Evolutionary conservation across 2,888 invertebrate genomes (phyloP).

Genomic region (Epistrophe eligans): DNA sequence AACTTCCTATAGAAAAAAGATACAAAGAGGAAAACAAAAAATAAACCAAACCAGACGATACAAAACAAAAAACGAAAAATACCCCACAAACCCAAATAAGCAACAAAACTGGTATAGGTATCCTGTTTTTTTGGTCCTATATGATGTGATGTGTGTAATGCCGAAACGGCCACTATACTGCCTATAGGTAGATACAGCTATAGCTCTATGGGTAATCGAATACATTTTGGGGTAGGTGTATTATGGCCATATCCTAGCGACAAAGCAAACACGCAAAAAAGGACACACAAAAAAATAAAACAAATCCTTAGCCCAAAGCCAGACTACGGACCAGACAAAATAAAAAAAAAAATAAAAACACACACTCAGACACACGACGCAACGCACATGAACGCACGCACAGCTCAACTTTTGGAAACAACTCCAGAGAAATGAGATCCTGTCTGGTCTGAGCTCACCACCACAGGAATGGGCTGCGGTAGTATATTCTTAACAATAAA

Average conservation of each 20-base stretch:
- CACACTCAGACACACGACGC: conserved; percentile 25
- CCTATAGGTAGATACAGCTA: not conserved
- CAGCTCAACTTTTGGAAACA: conserved; percentile 31
- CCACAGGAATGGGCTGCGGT: not conserved
- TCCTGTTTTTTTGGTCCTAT: conserved; percentile 15
- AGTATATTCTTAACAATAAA: not conserved
- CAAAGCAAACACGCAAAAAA: conserved; percentile 46
- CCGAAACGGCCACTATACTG: not conserved
- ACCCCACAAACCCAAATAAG: conserved; percentile 48
- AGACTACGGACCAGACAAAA: conserved; percentile 50
- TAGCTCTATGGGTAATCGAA: conserved; percentile 56
- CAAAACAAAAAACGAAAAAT: conserved; percentile 39
- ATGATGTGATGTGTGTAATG: not conserved
- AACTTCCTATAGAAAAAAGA: conserved; percentile 37
- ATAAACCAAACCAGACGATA: conserved; percentile 51
- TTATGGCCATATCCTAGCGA: conserved; percentile 49
- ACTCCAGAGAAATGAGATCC: conserved; percentile 18
- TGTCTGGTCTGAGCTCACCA: conserved; percentile 29
- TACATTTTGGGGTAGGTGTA: conserved; percentile 58
- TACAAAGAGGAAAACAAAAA: conserved; percentile 17
- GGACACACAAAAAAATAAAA: conserved; percentile 19
- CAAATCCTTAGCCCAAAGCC: conserved; percentile 45
- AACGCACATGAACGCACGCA: conserved; percentile 72
- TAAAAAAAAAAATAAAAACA: conserved; percentile 23
- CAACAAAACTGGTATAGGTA: conserved; percentile 30